Base-by-base conservation (phyloP, 64 coral and sea anemone species). In the Pachyseris speciosa region DNA sequence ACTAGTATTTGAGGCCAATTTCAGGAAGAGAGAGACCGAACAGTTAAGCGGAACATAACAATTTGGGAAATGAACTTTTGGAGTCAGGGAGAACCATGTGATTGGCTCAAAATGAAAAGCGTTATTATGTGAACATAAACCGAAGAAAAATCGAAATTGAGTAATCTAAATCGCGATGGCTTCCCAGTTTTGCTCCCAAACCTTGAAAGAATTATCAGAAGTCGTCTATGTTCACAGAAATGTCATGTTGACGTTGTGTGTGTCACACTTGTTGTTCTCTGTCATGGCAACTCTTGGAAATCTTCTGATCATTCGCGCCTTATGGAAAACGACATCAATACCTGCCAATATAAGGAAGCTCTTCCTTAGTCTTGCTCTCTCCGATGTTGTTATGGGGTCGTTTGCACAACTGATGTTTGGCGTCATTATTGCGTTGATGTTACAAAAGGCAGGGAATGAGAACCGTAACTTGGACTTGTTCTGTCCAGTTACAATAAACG, bases 361-460 rank as follows among this genome's bases (percentile, higher is more conserved):
- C 39, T 85, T 85, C 2, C 45, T 85, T 0, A 67, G 41, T 29
- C 37, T 90, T 4, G 63, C 88, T 24, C n/a, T 90, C 17, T 90
- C 88, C 44, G 88, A 90, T 67, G 44, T 90, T 37, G 60, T 30
- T 9, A 75, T 90, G 0, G 88, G 74, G 27, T 13, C 78, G 19
- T n/a, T 90, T 0, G 43, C 39, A 11, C 74, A 80, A 22, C 60
- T 74, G 9, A 70, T 67, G 24, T 50, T 60, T 25, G 77, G 77
- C 1, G 9, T 25, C 12, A 63, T 81, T 9, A 61, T 24, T 10
- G 77, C 52, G 17, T 3, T 61, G 1, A 63, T 81, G n/a, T 24
- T 58, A 25, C 3, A 26, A 4, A 37, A 37, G 12, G 53, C 32
- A 5, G 11, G 1, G 31, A 37, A 34, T 5, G 10, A 17, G 40